Evolutionary conservation across 2,797 vertebrate genomes (phyloP).

Genomic region (Chiloscyllium punctatum): DNA sequence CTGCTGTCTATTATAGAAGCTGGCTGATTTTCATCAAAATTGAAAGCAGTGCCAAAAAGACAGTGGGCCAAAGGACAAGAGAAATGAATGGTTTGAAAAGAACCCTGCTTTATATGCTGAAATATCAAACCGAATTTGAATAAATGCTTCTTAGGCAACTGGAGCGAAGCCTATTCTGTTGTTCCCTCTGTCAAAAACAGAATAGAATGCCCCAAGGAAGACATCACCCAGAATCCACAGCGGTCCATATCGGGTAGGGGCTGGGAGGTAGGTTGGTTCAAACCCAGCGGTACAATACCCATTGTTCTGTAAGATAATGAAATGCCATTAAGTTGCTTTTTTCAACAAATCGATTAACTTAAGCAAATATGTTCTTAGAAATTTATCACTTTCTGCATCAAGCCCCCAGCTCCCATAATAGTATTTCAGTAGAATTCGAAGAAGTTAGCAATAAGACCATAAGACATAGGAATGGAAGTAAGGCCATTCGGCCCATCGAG

Average conservation of each 20-base stretch:
- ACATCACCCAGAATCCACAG: slow-evolving; percentile 75
- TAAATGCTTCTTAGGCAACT: background rate
- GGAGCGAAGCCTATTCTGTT: slow-evolving; percentile 64
- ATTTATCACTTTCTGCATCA: background rate
- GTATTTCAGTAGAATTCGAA: too few relatives aligned
- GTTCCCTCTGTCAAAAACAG: slow-evolving; percentile 65
- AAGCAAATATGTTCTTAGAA: background rate
- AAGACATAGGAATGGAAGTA: too few relatives aligned
- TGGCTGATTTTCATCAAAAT: background rate
- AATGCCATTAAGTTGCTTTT: background rate
- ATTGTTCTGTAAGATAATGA: background rate
- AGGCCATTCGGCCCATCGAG: too few relatives aligned
- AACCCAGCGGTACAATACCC: background rate
- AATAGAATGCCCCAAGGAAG: slow-evolving; percentile 69
- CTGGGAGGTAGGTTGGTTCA: background rate
- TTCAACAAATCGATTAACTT: background rate
- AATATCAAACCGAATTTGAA: background rate
- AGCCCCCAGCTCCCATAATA: background rate
- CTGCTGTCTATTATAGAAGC: background rate
- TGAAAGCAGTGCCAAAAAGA: background rate
- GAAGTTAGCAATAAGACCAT: too few relatives aligned
- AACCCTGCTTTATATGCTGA: background rate
- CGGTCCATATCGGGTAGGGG: slow-evolving; percentile 44
- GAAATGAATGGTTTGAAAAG: background rate
- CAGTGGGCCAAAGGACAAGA: background rate